phyloP scores from a whole-genome alignment of 2,113 vertebrate species.

The Uria lomvia region DNA sequence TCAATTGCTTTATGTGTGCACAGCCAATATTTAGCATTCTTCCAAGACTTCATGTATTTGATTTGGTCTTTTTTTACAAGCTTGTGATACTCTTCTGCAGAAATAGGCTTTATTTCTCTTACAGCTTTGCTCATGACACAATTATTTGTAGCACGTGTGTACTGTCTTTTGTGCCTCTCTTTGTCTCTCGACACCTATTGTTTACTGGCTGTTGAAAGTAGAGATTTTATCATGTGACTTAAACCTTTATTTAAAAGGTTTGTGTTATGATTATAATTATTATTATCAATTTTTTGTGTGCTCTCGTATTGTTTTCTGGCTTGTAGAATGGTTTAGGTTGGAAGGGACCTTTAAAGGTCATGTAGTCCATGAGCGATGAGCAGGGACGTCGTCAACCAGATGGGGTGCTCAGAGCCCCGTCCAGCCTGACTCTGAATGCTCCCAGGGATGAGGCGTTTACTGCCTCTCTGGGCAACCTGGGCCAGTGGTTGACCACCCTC shows the following conservation, averaged over 20 bases:
- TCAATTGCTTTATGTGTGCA: neutral
- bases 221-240: neutral
- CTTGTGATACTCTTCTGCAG: neutral
- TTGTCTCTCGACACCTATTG: neutral
- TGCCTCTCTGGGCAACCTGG: neutral
- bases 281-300: neutral
- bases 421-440: neutral
- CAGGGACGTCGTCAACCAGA: neutral
- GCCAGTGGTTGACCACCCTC: neutral
- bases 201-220: neutral
- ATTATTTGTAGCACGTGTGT: neutral
- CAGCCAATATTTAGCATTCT: neutral
- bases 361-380: neutral
- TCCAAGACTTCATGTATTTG: neutral
- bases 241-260: neutral
- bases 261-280: neutral
- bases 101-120: neutral
- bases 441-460: neutral
- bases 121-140: neutral
- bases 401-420: neutral
- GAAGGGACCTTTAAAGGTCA: neutral
- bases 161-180: neutral
- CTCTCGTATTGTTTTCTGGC: neutral
- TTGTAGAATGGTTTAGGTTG: neutral
- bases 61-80: neutral